Base-by-base conservation (phyloP, 1,140 invertebrate genomes). In the Bombus ignitus region DNA sequence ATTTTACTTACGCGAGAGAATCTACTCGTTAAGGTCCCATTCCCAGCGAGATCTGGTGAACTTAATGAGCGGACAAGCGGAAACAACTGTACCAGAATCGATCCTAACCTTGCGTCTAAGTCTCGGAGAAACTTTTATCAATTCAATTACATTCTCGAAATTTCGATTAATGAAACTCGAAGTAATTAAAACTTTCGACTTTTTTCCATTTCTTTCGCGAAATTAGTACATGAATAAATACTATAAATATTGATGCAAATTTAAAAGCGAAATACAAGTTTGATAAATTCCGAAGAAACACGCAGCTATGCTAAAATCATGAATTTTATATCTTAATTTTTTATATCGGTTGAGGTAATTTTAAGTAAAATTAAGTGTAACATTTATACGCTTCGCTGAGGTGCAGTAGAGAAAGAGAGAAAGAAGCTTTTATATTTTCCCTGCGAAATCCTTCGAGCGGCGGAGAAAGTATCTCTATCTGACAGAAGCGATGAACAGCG, bases 41-140 rank as follows among this genome's bases (percentile, higher is more conserved):
- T 89, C 87, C 81, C 81, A 81, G 84, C 68, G 77, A 88, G 78
- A 85, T 91, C 81, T 88, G 71, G 71, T 85, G 86, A 87, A 84
- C 88, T 91, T 89, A 81, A 90, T 91, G 81, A 87, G 84, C 90
- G 88, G 86, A 86, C 84, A 91, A 91, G 88, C 88, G 90, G 88
- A 90, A 91, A 91, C 42, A 66, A 81, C 44, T 39, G 72, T 73
- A 70, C 77, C 83, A 81, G 76, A 73, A 76, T 86, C 76, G 37
- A 73, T 87, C 72, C 37, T 18, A 87, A 32, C 68, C n/a, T 73
- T 53, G 35, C 22, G 44, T 70, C 18, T 37, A 70, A 18, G 8
- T 75, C 53, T 44, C 35, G 42, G 57, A n/a, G 53, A 72, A 85
- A 81, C 62, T 80, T 88, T 42, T 77, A 72, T 76, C n/a, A 77